phyloP scores from a whole-genome alignment of 2,113 vertebrate species.

The Oxyruncus cristatus region DNA sequence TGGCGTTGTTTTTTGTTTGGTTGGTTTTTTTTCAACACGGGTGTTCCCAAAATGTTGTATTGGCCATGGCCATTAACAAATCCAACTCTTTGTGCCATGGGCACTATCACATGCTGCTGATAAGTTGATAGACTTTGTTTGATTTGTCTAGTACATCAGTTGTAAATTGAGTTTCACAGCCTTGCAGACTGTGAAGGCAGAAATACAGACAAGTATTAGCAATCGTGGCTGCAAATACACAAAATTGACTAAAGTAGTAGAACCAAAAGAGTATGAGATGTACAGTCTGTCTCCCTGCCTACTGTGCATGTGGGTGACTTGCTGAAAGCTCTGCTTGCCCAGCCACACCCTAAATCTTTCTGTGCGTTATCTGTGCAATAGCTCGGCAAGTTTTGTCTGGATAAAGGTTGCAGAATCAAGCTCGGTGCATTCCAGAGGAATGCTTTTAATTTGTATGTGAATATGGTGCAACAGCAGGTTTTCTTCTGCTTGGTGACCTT shows the following conservation, averaged over 20 bases:
- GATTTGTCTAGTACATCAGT: not conserved
- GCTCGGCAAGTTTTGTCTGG: slow-evolving; percentile 21
- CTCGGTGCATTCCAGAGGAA: not conserved
- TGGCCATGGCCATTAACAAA: not conserved
- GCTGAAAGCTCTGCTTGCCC: not conserved
- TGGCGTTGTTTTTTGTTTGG: not conserved
- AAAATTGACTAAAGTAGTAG: not conserved
- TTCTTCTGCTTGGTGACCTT: not conserved
- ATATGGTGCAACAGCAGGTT: not conserved
- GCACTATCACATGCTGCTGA: not conserved
- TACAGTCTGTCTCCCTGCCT: not conserved
- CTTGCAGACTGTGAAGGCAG: not conserved
- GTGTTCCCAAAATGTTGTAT: not conserved
- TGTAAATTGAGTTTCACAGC: not conserved
- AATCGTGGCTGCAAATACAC: not conserved
- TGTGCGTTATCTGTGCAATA: not conserved
- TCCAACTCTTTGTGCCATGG: rapidly evolving
- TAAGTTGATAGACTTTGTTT: not conserved
- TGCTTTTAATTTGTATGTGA: not conserved
- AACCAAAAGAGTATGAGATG: not conserved
- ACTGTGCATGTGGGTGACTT: not conserved
- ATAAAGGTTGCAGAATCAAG: slow-evolving; percentile 6
- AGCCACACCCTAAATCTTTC: not conserved
- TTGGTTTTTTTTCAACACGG: not conserved
- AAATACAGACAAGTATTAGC: not conserved